Conservation (phyloP, 2,797 vertebrate genomes). For the Enteromius mattozi region DNA sequence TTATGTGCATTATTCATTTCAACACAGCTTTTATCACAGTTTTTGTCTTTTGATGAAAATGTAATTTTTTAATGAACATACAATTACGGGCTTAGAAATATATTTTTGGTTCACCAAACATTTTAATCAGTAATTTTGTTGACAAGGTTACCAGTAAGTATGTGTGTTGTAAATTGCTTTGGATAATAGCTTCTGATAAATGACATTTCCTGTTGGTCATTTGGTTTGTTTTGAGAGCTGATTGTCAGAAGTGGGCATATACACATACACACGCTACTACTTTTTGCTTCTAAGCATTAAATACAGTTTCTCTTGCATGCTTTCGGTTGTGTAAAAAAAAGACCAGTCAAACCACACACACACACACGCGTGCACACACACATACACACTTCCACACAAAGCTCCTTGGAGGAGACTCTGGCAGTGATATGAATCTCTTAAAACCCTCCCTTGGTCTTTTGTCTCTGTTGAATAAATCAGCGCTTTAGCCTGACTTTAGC, state of each 20-base stretch:
- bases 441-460: slow-evolving; percentile 82
- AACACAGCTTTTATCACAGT: background rate
- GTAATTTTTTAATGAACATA: background rate
- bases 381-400: slow-evolving; percentile 52
- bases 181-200: background rate
- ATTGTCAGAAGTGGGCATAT: background rate
- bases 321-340: slow-evolving; percentile 26
- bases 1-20: background rate
- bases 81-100: background rate
- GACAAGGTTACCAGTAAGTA: background rate
- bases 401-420: slow-evolving; percentile 76
- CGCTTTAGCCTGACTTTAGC: slow-evolving; percentile 80
- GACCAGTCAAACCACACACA: slow-evolving; percentile 35
- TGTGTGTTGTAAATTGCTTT: background rate
- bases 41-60: background rate
- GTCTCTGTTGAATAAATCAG: slow-evolving; percentile 83
- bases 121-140: background rate
- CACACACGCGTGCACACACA: background rate
- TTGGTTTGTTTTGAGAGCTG: slow-evolving; percentile 12
- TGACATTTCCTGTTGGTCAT: background rate
- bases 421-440: slow-evolving; percentile 78
- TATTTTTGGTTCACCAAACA: background rate
- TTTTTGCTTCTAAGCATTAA: background rate
- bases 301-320: slow-evolving; percentile 47
- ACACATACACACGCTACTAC: slow-evolving; percentile 11